Base-by-base conservation (phyloP, 2,113 vertebrate genomes). In the Anarhynchus alexandrinus region DNA sequence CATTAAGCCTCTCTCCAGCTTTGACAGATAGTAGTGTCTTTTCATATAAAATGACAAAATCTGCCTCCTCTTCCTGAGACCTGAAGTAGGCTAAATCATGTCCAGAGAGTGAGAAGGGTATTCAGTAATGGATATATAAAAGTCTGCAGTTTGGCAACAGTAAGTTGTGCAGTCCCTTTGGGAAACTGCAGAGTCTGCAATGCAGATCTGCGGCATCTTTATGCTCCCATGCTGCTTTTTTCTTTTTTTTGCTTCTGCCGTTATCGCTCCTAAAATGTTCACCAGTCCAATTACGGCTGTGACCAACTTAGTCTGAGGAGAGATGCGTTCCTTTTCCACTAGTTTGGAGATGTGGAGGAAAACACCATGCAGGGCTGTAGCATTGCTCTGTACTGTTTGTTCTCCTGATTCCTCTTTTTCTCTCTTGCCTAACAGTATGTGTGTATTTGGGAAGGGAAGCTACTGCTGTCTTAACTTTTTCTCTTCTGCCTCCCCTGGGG, bases 111-210 rank as follows among this genome's bases (percentile, higher is more conserved):
- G 8, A 88, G 67, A 42, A 59, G 62, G 15, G 15, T 34, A 9
- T 77, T 86, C 38, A 29, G 43, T 62, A 85, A 38, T 19, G 40
- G 57, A 9, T 72, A 8, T 14, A 6, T 2, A 40, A 42, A 58
- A 88, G 21, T 16, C 87, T 88, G 92, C 86, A 70, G 40, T 74
- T 80, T 88, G 87, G 72, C 73, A 82, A 6, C 49, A 70, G 54
- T 10, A 12, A 55, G 27, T 54, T 57, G 66, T 92, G 45, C 58
- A 62, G 73, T 76, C 55, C 59, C 92, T 81, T 26, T 84, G 86
- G 88, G 92, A 78, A 92, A 15, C 80, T 57, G 70, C 90, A 52
- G 64, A 86, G 76, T 22, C 95, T 96, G 92, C 96, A 95, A 34
- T 90, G 96, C 92, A 93, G 95, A 88, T 80, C 86, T 91, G 82